Percentiles rank a stretch among this genome's conserved stretches.
phyloP scores from a whole-genome alignment of 37 sponge, comb jelly and placozoan genomes.

The Bolinopsis microptera region DNA sequence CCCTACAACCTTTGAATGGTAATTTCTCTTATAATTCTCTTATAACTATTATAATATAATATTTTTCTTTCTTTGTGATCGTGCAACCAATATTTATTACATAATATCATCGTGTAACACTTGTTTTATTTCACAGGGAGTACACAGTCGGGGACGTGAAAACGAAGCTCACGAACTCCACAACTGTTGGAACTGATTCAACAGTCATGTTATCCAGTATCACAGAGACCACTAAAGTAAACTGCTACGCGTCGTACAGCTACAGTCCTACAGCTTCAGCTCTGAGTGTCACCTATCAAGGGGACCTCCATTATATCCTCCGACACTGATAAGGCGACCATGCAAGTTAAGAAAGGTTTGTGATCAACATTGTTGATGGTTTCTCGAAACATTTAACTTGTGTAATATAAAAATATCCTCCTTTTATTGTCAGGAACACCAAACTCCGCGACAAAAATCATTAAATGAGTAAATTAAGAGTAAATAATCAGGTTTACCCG shows the following conservation, averaged over 20 bases:
- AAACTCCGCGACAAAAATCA: no score
- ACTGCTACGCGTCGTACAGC: conserved; percentile 14
- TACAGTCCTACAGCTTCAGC: neutral
- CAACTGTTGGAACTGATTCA: neutral
- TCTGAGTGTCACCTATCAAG: no score
- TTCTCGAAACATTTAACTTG: no score
- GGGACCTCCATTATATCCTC: neutral
- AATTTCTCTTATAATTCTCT: neutral
- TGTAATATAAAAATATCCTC: no score
- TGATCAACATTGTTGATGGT: no score
- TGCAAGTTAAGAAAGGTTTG: neutral
- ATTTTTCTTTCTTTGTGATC: no score
- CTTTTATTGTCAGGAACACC: no score
- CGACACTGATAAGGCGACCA: neutral
- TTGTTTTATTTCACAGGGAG: no score
- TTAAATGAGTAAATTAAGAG: no score
- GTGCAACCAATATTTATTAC: no score
- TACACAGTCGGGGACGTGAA: neutral
- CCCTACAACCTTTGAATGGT: conserved; percentile 8
- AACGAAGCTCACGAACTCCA: neutral
- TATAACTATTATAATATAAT: no score
- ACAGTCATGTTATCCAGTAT: neutral
- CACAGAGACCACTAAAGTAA: neutral
- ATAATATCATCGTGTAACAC: no score
- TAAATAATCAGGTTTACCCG: conserved; percentile 13